Conservation (phyloP, 2,113 vertebrate genomes). For the Oxygymnocypris stewartii region DNA sequence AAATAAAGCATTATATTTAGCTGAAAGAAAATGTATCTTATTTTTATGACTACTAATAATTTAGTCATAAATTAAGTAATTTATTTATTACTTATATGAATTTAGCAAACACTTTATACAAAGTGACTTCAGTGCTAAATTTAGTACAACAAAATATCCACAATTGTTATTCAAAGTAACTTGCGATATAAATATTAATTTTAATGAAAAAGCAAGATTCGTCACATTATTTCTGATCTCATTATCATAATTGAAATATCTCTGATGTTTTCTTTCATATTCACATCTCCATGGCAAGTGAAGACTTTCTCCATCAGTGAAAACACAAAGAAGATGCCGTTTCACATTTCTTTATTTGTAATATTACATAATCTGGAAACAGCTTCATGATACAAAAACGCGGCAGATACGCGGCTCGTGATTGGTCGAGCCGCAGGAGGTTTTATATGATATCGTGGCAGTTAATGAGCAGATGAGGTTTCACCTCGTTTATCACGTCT, state of each 20-base stretch:
- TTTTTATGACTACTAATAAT: too few species aligned
- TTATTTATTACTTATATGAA: too few species aligned
- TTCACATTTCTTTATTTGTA: constrained; percentile 76
- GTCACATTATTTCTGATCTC: background rate
- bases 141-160: too few species aligned
- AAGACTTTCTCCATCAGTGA: background rate
- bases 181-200: too few species aligned
- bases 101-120: too few species aligned
- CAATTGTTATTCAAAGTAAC: too few species aligned
- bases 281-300: background rate
- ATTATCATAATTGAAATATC: background rate
- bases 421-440: constrained; percentile 63
- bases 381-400: constrained; percentile 72
- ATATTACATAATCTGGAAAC: constrained; percentile 68
- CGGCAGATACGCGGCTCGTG: constrained; percentile 67
- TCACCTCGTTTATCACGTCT: background rate
- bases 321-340: constrained; percentile 21
- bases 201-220: background rate
- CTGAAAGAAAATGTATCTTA: too few species aligned
- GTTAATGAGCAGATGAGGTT: background rate
- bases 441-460: constrained; percentile 14
- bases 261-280: background rate
- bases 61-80: too few species aligned
- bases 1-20: background rate
- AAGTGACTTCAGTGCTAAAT: too few species aligned